Conservation (phyloP, 2,888 invertebrate species). For the Polyploca ridens region DNA sequence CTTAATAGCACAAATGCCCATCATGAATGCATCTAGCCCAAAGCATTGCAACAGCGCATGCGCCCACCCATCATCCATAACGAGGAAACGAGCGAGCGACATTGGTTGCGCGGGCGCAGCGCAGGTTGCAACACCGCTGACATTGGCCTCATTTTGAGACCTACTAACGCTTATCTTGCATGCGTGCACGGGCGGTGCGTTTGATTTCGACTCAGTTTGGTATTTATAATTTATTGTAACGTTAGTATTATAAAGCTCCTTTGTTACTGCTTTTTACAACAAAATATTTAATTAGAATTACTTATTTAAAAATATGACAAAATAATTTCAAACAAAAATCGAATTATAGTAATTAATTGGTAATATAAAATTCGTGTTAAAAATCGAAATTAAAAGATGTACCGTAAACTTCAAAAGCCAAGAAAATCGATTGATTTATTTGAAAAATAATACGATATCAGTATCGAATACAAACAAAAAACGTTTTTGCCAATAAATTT, state of each 20-base stretch:
- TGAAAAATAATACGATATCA: not conserved
- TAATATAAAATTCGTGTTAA: too few species aligned
- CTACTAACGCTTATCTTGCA: conserved; percentile 76
- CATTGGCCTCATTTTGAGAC: conserved; percentile 78
- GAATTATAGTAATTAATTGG: too few species aligned
- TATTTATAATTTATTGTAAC: not conserved
- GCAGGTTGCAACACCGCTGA: conserved; percentile 74
- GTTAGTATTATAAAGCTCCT: not conserved
- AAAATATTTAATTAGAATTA: not conserved
- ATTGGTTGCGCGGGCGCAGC: conserved; percentile 56
- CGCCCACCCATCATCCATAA: conserved; percentile 8
- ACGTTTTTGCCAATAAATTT: conserved; percentile 1
- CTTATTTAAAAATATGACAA: too few species aligned
- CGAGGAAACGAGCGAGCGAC: conserved; percentile 71
- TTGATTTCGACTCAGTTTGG: conserved; percentile 18
- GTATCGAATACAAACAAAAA: conserved; percentile 11
- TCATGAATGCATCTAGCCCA: conserved; percentile 15
- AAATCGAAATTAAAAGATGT: too few species aligned
- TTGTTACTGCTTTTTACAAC: not conserved
- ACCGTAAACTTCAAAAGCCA: not conserved
- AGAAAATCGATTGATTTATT: not conserved
- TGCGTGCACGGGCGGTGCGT: conserved; percentile 41
- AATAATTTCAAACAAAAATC: too few species aligned
- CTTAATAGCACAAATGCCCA: conserved; percentile 3
- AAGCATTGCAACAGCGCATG: conserved; percentile 17